phyloP scores from a whole-genome alignment of 2,113 vertebrate genomes.

The Microcebus griseorufus region DNA sequence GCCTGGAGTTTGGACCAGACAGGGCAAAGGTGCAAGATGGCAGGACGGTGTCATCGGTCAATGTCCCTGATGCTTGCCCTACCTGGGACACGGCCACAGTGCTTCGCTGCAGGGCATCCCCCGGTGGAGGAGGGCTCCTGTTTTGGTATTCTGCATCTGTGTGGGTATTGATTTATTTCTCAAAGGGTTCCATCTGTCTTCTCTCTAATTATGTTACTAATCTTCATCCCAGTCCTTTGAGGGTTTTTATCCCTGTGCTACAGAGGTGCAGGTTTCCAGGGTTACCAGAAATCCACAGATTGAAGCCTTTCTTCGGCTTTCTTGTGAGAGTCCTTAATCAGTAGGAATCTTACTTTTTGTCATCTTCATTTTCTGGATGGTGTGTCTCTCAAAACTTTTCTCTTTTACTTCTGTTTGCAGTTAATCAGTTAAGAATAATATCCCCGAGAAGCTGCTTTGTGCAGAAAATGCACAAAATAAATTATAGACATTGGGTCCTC shows the following conservation, averaged over 20 bases:
- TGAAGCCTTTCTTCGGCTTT: constrained; percentile 15
- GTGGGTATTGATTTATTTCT: constrained; percentile 37
- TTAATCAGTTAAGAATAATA: background rate
- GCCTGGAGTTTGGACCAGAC: background rate
- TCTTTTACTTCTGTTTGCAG: background rate
- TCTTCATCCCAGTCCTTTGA: constrained; percentile 52
- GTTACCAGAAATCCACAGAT: constrained; percentile 52
- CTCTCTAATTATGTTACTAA: constrained; percentile 45
- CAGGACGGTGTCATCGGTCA: fast-evolving
- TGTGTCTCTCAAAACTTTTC: background rate
- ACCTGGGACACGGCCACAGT: background rate
- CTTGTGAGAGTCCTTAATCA: background rate
- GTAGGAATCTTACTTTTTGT: background rate
- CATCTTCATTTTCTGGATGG: background rate
- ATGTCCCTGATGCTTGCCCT: background rate
- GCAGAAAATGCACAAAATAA: background rate
- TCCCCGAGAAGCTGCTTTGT: background rate
- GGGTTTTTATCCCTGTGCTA: background rate
- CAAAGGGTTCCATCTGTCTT: constrained; percentile 31
- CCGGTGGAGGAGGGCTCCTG: background rate
- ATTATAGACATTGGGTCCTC: background rate
- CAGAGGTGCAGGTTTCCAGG: constrained; percentile 50
- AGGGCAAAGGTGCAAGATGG: background rate
- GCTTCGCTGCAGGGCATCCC: background rate
- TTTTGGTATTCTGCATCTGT: constrained; percentile 23